phyloP scores from a whole-genome alignment of 2,113 vertebrate genomes.

The Erythrocercus mccallii region DNA sequence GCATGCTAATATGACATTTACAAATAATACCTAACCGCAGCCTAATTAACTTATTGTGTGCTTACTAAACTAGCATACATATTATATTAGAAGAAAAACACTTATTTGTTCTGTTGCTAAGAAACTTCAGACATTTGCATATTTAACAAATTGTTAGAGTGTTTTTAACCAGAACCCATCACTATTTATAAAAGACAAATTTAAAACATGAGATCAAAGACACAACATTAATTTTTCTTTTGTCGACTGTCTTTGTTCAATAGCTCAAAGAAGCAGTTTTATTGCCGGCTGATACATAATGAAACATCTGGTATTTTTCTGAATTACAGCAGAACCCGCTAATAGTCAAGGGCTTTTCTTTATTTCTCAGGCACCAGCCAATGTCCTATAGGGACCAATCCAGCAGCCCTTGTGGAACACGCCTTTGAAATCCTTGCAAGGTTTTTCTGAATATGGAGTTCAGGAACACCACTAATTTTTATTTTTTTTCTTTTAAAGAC shows the following conservation, averaged over 20 bases:
- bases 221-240: conserved; percentile 60
- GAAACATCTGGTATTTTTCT: conserved; percentile 62
- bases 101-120: conserved; percentile 77
- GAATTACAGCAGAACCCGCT: conserved; percentile 28
- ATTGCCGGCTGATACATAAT: conserved; percentile 49
- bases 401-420: neutral
- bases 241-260: conserved; percentile 54
- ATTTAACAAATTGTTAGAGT: conserved; percentile 73
- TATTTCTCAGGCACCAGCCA: neutral
- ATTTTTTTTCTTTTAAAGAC: neutral
- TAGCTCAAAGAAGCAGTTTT: conserved; percentile 47
- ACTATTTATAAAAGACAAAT: conserved; percentile 70
- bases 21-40: conserved; percentile 75
- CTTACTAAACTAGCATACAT: conserved; percentile 72
- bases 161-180: conserved; percentile 69
- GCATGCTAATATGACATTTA: conserved; percentile 82
- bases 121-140: conserved; percentile 76
- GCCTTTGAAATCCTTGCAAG: neutral
- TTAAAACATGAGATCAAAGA: conserved; percentile 72
- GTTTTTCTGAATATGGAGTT: neutral
- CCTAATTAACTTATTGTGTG: conserved; percentile 80
- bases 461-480: neutral
- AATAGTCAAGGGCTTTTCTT: conserved; percentile 29
- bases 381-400: neutral
- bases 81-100: conserved; percentile 74